Evolutionary conservation across 1,140 invertebrate genomes (phyloP), one percentile per base, ranked within the genome.

Genomic region (Procambarus virginalis): DNA sequence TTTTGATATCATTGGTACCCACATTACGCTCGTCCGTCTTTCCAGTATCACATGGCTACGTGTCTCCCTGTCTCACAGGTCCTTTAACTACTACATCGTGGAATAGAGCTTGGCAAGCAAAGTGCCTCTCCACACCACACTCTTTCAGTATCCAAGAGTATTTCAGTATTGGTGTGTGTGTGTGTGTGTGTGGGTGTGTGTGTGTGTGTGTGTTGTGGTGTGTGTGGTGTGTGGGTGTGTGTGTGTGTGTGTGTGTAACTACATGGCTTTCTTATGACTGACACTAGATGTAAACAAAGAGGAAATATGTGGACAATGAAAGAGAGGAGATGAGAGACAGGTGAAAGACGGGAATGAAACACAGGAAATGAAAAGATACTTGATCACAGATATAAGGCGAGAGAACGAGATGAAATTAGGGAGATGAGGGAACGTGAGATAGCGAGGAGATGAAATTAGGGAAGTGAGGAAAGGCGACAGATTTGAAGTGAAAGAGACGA

Each of bases 191-290:
- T 77, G 73, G 60, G 48, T 77, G 73, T 86, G 73, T 86, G 73
- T 86, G 20, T 86, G 34, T 86, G 49, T 86, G 58, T 86, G 49
- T 86, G 51, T 77, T 51, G 75, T 86, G 49, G 75, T 86, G 75
- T 86, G 75, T 86, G 75, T 86, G 75, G 49, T 77, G 75, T 77
- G 75, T 77, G 49, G 78, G 75, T 86, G 49, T 86, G 49, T 86
- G 75, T 86, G 75, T 86, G 45, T 85, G 51, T 75, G 46, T 85
- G 46, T 34, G 34, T 34, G 34, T 34, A 34, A 34, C 34, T 34
- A 34, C 34, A 34, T 34, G 1, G 1, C 34, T 34, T 34, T 34
- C 34, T 34, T 34, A 34, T 34, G 34, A 34, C 1, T 34, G 34
- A 0, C 34, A 34, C 14, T 45, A 1, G 34, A 10, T 22, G 4